Conservation (phyloP, 2,113 vertebrate genomes). For the Macaca fascicularis region DNA sequence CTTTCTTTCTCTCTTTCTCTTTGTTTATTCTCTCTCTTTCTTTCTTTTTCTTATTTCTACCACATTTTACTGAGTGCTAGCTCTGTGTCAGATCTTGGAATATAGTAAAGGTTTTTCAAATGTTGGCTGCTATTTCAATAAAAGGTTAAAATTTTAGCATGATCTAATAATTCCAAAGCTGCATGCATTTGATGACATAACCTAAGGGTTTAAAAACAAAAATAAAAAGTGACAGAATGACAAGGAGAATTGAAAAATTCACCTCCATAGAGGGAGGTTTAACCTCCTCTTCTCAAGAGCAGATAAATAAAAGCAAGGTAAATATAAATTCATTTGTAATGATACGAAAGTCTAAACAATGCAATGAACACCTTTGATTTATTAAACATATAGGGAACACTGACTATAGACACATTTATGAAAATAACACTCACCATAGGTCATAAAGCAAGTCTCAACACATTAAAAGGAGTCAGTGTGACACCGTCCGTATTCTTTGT, state of each 20-base stretch:
- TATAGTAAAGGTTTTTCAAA: neutral
- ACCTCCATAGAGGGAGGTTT: accelerated
- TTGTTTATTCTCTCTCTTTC: too few relatives aligned
- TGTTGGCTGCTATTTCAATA: neutral
- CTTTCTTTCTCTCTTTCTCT: too few relatives aligned
- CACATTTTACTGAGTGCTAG: neutral
- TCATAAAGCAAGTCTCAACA: neutral
- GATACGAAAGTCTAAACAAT: neutral
- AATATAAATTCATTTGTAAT: neutral
- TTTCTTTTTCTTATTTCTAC: neutral
- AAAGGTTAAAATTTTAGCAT: neutral
- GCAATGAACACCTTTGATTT: neutral
- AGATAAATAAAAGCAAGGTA: neutral
- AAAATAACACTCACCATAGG: neutral
- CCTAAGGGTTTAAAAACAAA: neutral
- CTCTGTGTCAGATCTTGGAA: neutral
- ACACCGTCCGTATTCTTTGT: neutral
- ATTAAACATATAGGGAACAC: neutral
- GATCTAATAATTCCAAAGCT: neutral
- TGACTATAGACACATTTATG: neutral
- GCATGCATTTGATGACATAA: neutral
- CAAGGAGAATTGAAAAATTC: neutral
- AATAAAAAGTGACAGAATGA: neutral
- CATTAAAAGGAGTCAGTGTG: neutral
- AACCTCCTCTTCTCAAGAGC: neutral